Evolutionary conservation across 1,140 invertebrate species (phyloP).

Genomic region (Ephestia elutella): DNA sequence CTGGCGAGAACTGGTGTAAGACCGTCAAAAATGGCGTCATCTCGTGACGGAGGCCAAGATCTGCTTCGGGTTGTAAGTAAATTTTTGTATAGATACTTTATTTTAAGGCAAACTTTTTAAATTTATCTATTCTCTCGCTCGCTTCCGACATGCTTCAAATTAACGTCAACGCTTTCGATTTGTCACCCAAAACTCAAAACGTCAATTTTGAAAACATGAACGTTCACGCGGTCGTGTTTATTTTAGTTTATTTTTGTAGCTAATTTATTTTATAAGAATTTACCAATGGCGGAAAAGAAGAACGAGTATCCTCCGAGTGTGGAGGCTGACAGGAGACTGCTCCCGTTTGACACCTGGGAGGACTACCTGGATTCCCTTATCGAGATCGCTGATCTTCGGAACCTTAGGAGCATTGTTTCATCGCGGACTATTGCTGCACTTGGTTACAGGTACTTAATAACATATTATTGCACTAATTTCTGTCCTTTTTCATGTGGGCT

Average conservation of each 20-base stretch:
- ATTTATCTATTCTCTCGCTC: no score
- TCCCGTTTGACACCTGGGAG: slow-evolving; percentile 80
- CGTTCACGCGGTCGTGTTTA: not conserved
- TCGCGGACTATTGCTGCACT: slow-evolving; percentile 77
- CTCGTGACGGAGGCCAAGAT: no score
- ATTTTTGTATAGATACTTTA: no score
- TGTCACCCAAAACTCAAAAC: not conserved
- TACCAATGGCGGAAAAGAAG: slow-evolving; percentile 54
- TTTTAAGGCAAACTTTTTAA: no score
- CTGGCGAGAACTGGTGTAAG: no score
- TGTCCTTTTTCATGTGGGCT: no score
- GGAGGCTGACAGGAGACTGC: slow-evolving; percentile 75
- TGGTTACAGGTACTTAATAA: slow-evolving; percentile 75
- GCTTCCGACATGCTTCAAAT: not conserved
- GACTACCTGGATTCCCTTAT: slow-evolving; percentile 88
- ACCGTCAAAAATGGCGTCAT: no score
- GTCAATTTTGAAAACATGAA: not conserved
- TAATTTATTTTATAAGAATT: not conserved
- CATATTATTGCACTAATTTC: no score
- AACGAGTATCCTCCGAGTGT: slow-evolving; percentile 63
- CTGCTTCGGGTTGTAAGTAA: no score
- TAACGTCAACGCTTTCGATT: not conserved
- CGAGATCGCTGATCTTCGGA: slow-evolving; percentile 80
- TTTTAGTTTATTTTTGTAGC: slow-evolving; percentile 10
- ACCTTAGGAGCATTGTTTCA: slow-evolving; percentile 77